Evolutionary conservation across 2,113 vertebrate genomes (phyloP).

Genomic region (Zosterops japonicus): DNA sequence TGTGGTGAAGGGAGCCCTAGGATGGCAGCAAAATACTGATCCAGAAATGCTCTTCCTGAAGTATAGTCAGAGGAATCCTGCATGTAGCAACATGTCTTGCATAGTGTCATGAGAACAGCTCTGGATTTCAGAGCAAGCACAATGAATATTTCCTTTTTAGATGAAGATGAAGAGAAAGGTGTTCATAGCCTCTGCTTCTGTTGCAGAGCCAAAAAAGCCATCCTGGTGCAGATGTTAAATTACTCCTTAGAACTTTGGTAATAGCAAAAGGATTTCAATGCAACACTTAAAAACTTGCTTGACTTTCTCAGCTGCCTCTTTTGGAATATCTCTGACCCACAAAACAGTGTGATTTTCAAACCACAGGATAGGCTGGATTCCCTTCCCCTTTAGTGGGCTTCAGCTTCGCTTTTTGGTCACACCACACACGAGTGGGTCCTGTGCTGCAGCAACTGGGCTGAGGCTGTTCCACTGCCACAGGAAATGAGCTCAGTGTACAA

Average conservation of each 20-base stretch:
- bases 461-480: not conserved
- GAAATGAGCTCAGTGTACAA: not conserved
- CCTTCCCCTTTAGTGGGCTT: not conserved
- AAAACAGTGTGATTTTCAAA: conserved; percentile 27
- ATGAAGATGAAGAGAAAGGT: not conserved
- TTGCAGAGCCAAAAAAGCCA: not conserved
- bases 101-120: not conserved
- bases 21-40: not conserved
- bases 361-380: conserved; percentile 4
- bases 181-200: not conserved
- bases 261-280: not conserved
- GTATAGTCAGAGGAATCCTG: not conserved
- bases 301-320: not conserved
- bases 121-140: not conserved
- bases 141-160: not conserved
- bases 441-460: not conserved
- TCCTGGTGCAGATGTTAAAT: not conserved
- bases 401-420: not conserved
- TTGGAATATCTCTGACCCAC: not conserved
- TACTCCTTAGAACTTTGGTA: not conserved
- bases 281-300: not conserved
- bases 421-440: not conserved
- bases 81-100: not conserved
- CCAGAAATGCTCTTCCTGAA: not conserved
- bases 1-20: not conserved